These are phyloP conservation scores for Bombus fervidus DNA, from an alignment of 1,140 invertebrate species.

Conservation along the genomic window DNA sequence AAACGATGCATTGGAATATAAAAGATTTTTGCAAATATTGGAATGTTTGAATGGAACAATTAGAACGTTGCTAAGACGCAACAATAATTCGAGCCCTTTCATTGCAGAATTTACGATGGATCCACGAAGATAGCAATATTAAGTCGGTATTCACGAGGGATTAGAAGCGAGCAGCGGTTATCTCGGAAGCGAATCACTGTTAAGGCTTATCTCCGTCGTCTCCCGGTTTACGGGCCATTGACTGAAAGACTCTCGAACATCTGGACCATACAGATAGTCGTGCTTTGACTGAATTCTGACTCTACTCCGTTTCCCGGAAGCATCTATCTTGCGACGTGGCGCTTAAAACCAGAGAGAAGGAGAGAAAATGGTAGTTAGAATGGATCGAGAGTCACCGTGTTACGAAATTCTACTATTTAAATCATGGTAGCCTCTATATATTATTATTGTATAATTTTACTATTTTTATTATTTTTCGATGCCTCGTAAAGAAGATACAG, in stretches of 20 bases:
- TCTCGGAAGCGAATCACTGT: slow-evolving; percentile 56
- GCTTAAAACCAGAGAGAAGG: slow-evolving; percentile 5
- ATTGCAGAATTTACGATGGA: not conserved
- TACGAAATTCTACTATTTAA: slow-evolving; percentile 1
- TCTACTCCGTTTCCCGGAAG: slow-evolving; percentile 71
- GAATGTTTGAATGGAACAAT: not conserved
- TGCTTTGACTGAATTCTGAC: slow-evolving; percentile 63
- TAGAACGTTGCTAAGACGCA: no score
- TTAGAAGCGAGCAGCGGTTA: slow-evolving; percentile 36
- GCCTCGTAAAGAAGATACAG: not conserved
- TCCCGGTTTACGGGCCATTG: slow-evolving; percentile 72
- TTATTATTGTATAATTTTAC: no score
- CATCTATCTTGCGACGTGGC: slow-evolving; percentile 67
- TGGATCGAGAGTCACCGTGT: not conserved
- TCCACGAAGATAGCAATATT: not conserved
- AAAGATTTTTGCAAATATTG: no score
- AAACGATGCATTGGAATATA: no score
- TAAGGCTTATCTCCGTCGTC: slow-evolving; percentile 63
- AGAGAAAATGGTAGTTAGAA: not conserved
- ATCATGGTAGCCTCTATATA: no score
- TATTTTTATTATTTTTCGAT: no score
- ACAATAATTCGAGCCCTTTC: not conserved
- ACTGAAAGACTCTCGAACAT: slow-evolving; percentile 68
- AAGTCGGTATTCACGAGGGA: slow-evolving; percentile 14
- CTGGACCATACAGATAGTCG: slow-evolving; percentile 71